Evolutionary conservation across 1,140 invertebrate species (phyloP).

Genomic region (Zaprionus kolodkinae): DNA sequence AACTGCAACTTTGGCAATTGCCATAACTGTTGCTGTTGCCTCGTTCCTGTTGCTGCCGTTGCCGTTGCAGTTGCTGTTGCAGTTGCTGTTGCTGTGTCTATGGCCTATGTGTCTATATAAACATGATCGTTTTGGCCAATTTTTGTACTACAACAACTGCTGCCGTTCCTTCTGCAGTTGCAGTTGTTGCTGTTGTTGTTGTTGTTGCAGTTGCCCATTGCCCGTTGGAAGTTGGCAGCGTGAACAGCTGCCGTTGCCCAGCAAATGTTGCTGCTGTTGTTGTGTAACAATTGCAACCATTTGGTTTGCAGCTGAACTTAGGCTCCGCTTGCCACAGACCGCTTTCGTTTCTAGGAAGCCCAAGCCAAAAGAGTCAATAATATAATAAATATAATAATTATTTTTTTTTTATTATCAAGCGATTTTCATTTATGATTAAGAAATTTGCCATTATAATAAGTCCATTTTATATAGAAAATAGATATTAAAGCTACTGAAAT

Average conservation of each 20-base stretch:
- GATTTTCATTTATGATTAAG: background rate
- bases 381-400: slow-evolving; percentile 4
- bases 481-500: no score
- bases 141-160: slow-evolving; percentile 57
- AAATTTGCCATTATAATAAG: background rate
- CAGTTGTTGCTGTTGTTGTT: slow-evolving; percentile 33
- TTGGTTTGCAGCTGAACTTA: slow-evolving; percentile 25
- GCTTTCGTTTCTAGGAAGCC: slow-evolving; percentile 28
- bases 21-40: slow-evolving; percentile 64
- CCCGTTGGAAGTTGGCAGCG: slow-evolving; percentile 15
- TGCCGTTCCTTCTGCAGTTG: slow-evolving; percentile 51
- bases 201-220: slow-evolving; percentile 10
- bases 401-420: background rate
- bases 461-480: no score
- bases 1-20: slow-evolving; percentile 67
- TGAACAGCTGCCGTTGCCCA: slow-evolving; percentile 19
- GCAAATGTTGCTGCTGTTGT: slow-evolving; percentile 24
- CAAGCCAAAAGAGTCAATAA: slow-evolving; percentile 16
- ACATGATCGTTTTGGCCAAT: slow-evolving; percentile 79
- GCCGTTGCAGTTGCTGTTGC: slow-evolving; percentile 28
- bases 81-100: slow-evolving; percentile 36
- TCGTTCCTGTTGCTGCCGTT: slow-evolving; percentile 27
- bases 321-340: background rate
- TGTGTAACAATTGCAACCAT: slow-evolving; percentile 69
- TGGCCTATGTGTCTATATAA: slow-evolving; percentile 72